phyloP scores from a whole-genome alignment of 35 echinoderm and acorn worm species.

The Chiridota heheva region DNA sequence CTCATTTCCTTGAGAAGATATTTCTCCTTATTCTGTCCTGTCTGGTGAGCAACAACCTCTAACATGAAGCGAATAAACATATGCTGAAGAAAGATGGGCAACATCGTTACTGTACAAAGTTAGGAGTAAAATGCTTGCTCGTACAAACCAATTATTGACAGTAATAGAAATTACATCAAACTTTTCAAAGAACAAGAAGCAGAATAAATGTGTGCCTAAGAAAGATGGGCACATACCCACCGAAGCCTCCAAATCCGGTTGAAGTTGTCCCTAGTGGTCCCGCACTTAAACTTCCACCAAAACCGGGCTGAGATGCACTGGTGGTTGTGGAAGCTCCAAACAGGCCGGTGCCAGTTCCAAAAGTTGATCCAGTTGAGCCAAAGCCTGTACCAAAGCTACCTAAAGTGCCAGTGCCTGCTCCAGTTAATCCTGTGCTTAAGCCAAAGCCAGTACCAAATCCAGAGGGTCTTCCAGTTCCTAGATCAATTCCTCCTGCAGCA shows the following conservation, averaged over 20 bases:
- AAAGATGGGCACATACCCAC: not conserved
- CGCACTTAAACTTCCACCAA: constrained; percentile 92
- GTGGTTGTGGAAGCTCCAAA: constrained; percentile 20
- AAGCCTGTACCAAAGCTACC: constrained; percentile 53
- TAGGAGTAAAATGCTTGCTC: too few species aligned
- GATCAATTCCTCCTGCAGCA: constrained; percentile 22
- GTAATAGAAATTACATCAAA: too few species aligned
- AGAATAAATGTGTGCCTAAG: too few species aligned
- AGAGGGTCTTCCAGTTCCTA: constrained; percentile 16
- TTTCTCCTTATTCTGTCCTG: too few species aligned
- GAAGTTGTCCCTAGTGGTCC: constrained; percentile 60
- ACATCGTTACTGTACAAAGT: too few species aligned
- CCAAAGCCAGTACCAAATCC: constrained; percentile 69
- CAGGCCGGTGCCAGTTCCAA: constrained; percentile 33
- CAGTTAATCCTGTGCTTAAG: constrained; percentile 20
- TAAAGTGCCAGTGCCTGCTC: constrained; percentile 16
- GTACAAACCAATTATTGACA: too few species aligned
- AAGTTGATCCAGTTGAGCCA: constrained; percentile 29
- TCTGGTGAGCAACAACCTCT: too few species aligned
- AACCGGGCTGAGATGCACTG: not conserved
- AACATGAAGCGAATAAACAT: too few species aligned
- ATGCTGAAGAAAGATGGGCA: too few species aligned
- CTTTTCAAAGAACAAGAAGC: too few species aligned
- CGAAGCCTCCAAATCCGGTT: constrained; percentile 49
- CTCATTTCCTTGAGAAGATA: too few species aligned